Evolutionary conservation across 2,797 vertebrate genomes (phyloP), one percentile per base, ranked within the genome.

Genomic region (Channallabes apus): DNA sequence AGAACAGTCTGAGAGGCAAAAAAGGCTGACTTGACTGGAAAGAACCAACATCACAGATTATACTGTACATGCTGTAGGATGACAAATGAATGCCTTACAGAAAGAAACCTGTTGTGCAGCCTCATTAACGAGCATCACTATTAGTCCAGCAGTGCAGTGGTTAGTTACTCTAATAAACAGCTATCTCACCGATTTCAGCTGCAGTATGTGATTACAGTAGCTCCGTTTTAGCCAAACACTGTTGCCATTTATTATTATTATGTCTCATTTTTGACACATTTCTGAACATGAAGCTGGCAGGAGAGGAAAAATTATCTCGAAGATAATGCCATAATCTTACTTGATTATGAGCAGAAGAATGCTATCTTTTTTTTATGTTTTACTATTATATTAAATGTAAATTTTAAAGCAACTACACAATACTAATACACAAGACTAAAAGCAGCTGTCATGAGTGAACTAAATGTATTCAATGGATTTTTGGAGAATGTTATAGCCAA

Each of bases 111-210:
- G n/a, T 38, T 71, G 72, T 69, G 38, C 38, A 62, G 80, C 64
- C 72, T 78, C 51, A 82, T 86, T 86, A 86, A 35, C 6, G 41
- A 80, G 4, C 46, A 77, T 61, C 35, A 69, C 64, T 78, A 64
- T 78, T 83, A 61, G 54, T 72, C 35, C 72, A 77, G 78, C 54
- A 18, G 69, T 81, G 17, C 61, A 82, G 78, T n/a, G 84, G n/a
- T n/a, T n/a, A n/a, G 78, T 56, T 81, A 73, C 29, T 6, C 78
- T 80, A 73, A 73, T 85, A 80, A 80, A 81, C 59, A 81, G 59
- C 78, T 15, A 41, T 62, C 67, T 24, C 58, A 38, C 38, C 61
- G 64, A 24, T 67, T 56, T 75, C 61, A 82, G 51, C 80, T 86
- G 58, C 69, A 46, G 24, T 75, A 22, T 35, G 41, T 73, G 29